Conservation (phyloP, 2,888 invertebrate species). For the Shargacucullia verbasci region DNA sequence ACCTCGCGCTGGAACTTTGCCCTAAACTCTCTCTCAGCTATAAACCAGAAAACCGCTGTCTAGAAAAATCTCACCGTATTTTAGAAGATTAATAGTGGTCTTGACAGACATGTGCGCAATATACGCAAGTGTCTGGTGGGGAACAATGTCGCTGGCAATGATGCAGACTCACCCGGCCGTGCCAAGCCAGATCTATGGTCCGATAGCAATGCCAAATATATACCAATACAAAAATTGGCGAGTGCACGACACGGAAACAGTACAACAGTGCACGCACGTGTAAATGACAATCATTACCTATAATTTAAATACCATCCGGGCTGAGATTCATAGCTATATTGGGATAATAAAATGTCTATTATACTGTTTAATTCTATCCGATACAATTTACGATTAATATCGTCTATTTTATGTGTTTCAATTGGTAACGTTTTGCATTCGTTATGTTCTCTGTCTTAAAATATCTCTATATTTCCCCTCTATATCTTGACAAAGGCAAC, state of each 20-base stretch:
- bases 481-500: background rate
- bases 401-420: constrained; percentile 18
- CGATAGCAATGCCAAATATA: constrained; percentile 70
- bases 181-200: constrained; percentile 76
- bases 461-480: no score
- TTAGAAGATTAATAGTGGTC: constrained; percentile 79
- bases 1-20: constrained; percentile 47
- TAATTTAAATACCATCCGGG: constrained; percentile 5
- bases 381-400: constrained; percentile 12
- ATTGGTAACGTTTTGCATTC: background rate
- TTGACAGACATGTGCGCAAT: constrained; percentile 78
- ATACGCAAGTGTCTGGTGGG: constrained; percentile 67
- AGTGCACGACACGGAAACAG: constrained; percentile 47
- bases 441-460: background rate
- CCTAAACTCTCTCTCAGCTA: constrained; percentile 37
- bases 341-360: constrained; percentile 28
- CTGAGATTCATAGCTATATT: constrained; percentile 23
- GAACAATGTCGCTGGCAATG: constrained; percentile 64
- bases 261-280: constrained; percentile 35
- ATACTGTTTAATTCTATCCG: constrained; percentile 22
- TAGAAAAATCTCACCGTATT: constrained; percentile 45
- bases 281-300: constrained; percentile 38
- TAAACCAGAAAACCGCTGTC: constrained; percentile 51
- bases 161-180: constrained; percentile 59
- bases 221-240: constrained; percentile 56